Evolutionary conservation across 2,888 invertebrate genomes (phyloP), one percentile per base, ranked within the genome.

Genomic region (Mythimna pallens): DNA sequence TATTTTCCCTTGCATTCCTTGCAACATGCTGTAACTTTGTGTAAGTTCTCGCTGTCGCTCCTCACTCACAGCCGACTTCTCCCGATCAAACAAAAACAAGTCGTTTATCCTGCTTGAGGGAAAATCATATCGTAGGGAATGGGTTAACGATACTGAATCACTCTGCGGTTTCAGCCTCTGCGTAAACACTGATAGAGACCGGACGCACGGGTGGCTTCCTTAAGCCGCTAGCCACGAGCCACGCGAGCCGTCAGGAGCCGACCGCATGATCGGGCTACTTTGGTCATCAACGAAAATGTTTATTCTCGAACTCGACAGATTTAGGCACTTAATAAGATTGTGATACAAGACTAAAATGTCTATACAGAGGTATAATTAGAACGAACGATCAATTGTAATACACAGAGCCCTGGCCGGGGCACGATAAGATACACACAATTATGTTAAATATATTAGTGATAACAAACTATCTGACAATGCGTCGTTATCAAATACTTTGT

Each of bases 51-150:
- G 80, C 76, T 20, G 0, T 12, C 65, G 63, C 70, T 70, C 36
- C 14, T 66, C 25, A 63, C 76, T 78, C 55, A 64, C 25, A 12
- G 36, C 64, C 30, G 50, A 63, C 62, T 17, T 55, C 57, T 70
- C 34, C 43, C 34, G 62, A 69, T 77, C 63, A 50, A 72, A 81
- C 79, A 84, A 79, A 79, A 86, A 81, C 85, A 81, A 85, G 70
- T 52, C 9, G 25, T 76, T 83, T 83, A 88, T 90, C 87, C 89
- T 89, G 75, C 75, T 81, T 70, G 70, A 82, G 77, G 87, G 84
- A 82, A 87, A 80, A 82, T 82, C 86, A 89, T 91, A 90, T 86
- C 87, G 78, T 88, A 76, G 87, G 84, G 92, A 90, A 91, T 86
- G 86, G 77, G 85, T 80, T 71, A 58, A 64, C 67, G 84, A 86